phyloP scores from a whole-genome alignment of 2,113 vertebrate genomes.

The Lagopus muta region DNA sequence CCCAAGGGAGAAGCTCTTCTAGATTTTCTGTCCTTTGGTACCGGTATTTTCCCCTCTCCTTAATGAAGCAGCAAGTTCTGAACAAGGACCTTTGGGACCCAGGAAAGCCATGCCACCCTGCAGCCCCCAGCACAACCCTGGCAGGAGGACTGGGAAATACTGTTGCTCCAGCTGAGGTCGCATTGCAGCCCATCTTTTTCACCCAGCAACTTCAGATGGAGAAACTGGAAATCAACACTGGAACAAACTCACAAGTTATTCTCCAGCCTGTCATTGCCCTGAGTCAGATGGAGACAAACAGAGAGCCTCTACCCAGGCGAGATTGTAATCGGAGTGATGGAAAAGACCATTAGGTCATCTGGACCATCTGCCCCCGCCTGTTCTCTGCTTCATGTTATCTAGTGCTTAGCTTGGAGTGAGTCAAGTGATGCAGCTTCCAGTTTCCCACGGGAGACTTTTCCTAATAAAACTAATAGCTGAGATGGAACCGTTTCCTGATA shows the following conservation, averaged over 20 bases:
- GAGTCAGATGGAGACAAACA: constrained; percentile 35
- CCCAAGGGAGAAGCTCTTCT: not conserved
- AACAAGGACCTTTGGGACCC: not conserved
- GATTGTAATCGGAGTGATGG: constrained; percentile 26
- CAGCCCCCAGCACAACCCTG: not conserved
- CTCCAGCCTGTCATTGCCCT: constrained; percentile 55
- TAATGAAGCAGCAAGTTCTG: not conserved
- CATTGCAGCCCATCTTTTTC: constrained; percentile 9
- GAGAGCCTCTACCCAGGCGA: not conserved
- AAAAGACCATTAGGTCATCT: constrained; percentile 71
- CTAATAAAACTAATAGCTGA: constrained; percentile 56
- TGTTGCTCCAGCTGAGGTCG: constrained; percentile 62
- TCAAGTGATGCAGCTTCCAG: constrained; percentile 52
- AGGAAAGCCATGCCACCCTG: not conserved
- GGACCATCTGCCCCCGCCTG: constrained; percentile 38
- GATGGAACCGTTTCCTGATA: constrained; percentile 49
- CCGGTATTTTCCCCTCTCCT: not conserved
- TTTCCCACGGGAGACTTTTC: constrained; percentile 66
- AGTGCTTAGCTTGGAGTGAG: constrained; percentile 22
- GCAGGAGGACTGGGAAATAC: constrained; percentile 45
- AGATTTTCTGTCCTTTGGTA: not conserved
- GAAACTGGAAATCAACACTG: constrained; percentile 51
- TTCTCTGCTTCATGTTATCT: constrained; percentile 60
- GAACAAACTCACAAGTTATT: constrained; percentile 43
- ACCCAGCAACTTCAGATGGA: constrained; percentile 37